phyloP scores from a whole-genome alignment of 2,113 vertebrate genomes.

The Pao palembangensis region DNA sequence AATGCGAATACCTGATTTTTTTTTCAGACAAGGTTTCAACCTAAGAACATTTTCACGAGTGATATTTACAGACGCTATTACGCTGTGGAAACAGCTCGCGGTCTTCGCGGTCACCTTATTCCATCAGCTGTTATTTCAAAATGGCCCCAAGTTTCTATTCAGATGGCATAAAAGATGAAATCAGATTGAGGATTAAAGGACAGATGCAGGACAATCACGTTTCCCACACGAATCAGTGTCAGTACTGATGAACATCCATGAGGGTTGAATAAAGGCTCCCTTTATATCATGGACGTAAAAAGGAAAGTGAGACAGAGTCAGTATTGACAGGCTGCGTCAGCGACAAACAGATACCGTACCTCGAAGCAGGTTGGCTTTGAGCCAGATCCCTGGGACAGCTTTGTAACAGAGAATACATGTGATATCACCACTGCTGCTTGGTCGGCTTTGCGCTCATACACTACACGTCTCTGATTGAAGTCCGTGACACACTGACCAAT shows the following conservation, averaged over 20 bases:
- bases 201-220: slow-evolving; percentile 23
- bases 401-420: slow-evolving; percentile 72
- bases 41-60: neutral
- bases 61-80: neutral
- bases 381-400: slow-evolving; percentile 75
- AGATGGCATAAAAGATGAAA: slow-evolving; percentile 24
- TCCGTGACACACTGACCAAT: too few relatives aligned
- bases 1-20: too few relatives aligned
- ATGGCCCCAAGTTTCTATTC: slow-evolving; percentile 27
- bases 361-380: slow-evolving; percentile 72
- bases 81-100: neutral
- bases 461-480: neutral
- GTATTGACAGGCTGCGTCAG: slow-evolving; percentile 37
- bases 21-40: too few relatives aligned
- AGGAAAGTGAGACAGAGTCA: slow-evolving; percentile 27
- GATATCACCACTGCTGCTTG: slow-evolving; percentile 48
- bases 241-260: slow-evolving; percentile 44
- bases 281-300: slow-evolving; percentile 43
- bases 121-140: too few relatives aligned
- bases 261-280: slow-evolving; percentile 41
- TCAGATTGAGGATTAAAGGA: slow-evolving; percentile 25
- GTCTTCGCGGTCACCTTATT: too few relatives aligned
- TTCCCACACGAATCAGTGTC: slow-evolving; percentile 31
- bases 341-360: slow-evolving; percentile 63
- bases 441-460: neutral